Conservation (phyloP, 2,888 invertebrate genomes). For the Agrochola lota region DNA sequence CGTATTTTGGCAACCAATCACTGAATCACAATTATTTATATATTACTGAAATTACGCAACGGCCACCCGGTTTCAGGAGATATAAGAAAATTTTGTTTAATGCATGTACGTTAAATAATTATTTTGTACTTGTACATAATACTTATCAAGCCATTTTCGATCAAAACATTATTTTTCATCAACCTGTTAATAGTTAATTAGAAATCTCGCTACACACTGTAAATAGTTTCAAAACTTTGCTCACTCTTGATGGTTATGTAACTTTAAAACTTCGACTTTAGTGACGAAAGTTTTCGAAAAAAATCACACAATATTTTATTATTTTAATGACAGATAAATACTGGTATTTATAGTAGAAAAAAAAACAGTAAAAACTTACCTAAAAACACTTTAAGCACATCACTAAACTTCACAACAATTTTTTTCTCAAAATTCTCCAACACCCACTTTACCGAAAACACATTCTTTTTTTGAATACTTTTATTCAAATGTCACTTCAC, state of each 20-base stretch:
- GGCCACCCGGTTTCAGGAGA: constrained; percentile 17
- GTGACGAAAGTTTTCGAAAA: accelerated
- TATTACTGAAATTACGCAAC: constrained; percentile 50
- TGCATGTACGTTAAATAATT: background rate
- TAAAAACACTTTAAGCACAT: constrained; percentile 64
- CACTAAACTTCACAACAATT: constrained; percentile 57
- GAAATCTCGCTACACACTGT: background rate
- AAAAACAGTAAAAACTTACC: constrained; percentile 55
- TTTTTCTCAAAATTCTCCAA: constrained; percentile 42
- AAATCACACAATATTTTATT: background rate
- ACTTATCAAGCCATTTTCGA: accelerated
- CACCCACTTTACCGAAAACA: constrained; percentile 55
- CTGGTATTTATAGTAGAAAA: background rate
- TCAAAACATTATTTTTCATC: background rate
- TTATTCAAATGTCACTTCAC: constrained; percentile 67
- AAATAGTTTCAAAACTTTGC: constrained; percentile 51
- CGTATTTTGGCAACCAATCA: no score
- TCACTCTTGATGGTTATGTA: constrained; percentile 21
- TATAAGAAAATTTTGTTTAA: background rate
- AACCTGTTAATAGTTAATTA: constrained; percentile 7
- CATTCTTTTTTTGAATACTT: constrained; percentile 48
- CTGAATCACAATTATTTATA: background rate
- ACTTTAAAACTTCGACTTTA: constrained; percentile 15
- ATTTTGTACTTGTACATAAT: no score
- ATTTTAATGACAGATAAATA: background rate